A percentile compares a stretch with the other conserved stretches of the same genome.
These are phyloP conservation scores for Stegodyphus mimosarum DNA, from an alignment of 1,140 invertebrate species.

Conservation along the genomic window DNA sequence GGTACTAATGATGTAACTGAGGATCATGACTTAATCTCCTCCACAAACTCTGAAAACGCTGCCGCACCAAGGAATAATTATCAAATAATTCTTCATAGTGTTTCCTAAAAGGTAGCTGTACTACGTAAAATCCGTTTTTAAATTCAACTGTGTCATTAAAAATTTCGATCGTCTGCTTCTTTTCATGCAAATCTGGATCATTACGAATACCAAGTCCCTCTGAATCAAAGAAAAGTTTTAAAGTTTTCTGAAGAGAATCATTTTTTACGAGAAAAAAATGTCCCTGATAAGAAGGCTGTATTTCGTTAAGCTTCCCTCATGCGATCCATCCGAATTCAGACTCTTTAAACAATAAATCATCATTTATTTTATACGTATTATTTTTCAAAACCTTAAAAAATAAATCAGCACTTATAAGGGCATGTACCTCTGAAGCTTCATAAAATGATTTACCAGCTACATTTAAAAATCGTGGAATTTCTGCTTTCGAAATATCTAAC, in stretches of 20 bases:
- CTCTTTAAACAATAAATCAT: not conserved
- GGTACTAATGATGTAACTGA: not conserved
- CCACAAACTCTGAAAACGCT: too few species aligned
- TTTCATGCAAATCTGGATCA: not conserved
- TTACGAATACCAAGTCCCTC: not conserved
- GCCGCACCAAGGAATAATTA: not conserved
- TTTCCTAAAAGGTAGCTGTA: constrained; percentile 1
- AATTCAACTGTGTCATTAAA: not conserved
- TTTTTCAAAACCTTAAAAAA: constrained; percentile 5
- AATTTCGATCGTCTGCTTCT: not conserved
- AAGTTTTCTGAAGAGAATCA: constrained; percentile 7
- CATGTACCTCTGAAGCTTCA: not conserved
- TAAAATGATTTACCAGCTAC: not conserved
- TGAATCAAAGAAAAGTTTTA: constrained; percentile 4
- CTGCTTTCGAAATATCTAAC: not conserved
- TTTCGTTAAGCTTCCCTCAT: not conserved
- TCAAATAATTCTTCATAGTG: not conserved
- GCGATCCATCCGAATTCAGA: constrained; percentile 1
- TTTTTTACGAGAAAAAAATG: not conserved
- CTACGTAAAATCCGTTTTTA: constrained; percentile 1
- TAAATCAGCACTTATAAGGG: not conserved
- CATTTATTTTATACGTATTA: not conserved
- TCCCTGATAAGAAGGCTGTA: too few species aligned
- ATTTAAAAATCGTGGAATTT: not conserved
- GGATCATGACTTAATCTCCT: constrained; percentile 1